Percentiles rank a stretch among this genome's conserved stretches.
Evolutionary conservation across 2,888 invertebrate species (phyloP).

Genomic region (Hipparchia sbordonii): DNA sequence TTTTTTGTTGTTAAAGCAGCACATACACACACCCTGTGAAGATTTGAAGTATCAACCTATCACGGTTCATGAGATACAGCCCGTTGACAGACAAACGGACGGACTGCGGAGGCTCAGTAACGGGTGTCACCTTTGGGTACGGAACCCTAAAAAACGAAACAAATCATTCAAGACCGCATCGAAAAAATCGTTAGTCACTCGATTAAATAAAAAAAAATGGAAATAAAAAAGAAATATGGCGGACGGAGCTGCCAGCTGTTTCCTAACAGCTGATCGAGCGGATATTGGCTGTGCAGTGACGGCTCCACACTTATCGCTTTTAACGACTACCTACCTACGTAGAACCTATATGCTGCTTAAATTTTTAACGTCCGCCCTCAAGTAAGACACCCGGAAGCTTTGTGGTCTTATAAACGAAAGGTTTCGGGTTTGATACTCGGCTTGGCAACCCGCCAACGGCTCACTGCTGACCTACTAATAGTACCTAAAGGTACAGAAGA

Average conservation of each 20-base stretch:
- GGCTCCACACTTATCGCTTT: slow-evolving; percentile 7
- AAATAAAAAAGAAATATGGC: slow-evolving; percentile 49
- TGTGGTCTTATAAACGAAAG: neutral
- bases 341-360: slow-evolving; percentile 2
- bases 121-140: too few species aligned
- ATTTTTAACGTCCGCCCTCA: neutral
- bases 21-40: too few species aligned
- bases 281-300: slow-evolving; percentile 70
- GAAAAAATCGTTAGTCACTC: slow-evolving; percentile 58
- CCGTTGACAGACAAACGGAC: too few species aligned
- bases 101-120: too few species aligned
- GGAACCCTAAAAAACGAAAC: slow-evolving; percentile 21
- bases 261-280: slow-evolving; percentile 81
- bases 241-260: slow-evolving; percentile 75
- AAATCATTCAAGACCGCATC: slow-evolving; percentile 38
- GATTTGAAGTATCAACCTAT: too few species aligned
- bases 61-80: too few species aligned
- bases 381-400: too few species aligned
- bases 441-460: too few species aligned
- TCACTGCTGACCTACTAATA: too few species aligned
- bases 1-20: too few species aligned
- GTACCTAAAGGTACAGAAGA: too few species aligned
- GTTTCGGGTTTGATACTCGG: neutral
- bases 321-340: neutral
- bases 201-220: slow-evolving; percentile 45